phyloP scores from a whole-genome alignment of 2,888 invertebrate genomes.

The Sepioteuthis lessoniana region DNA sequence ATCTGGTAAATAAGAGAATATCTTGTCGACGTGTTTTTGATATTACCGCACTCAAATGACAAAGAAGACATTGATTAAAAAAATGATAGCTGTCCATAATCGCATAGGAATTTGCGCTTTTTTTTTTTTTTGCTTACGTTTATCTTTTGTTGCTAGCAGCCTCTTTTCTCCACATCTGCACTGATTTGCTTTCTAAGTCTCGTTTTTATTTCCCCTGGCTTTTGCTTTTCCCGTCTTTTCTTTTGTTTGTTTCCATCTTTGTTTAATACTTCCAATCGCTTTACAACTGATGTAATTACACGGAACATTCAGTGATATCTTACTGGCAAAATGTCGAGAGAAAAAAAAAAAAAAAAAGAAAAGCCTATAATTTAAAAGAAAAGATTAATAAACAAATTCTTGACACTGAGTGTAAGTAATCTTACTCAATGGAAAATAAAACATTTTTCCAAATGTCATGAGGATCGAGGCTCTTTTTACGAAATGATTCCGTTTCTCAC shows the following conservation, averaged over 20 bases:
- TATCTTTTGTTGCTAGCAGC: background rate
- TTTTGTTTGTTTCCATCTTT: background rate
- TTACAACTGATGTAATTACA: background rate
- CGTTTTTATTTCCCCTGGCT: background rate
- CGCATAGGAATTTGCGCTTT: background rate
- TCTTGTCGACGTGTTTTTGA: background rate
- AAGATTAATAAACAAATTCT: no score
- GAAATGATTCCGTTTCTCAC: no score
- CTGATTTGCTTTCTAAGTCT: background rate
- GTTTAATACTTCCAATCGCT: background rate
- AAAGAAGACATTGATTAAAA: slow-evolving; percentile 16
- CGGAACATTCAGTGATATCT: background rate
- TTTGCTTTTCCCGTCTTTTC: background rate
- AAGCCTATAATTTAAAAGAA: background rate
- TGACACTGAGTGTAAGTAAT: no score
- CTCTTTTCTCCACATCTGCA: background rate
- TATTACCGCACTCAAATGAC: background rate
- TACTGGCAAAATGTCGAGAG: background rate
- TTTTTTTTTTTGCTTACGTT: background rate
- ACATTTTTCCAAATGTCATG: no score
- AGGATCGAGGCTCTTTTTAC: no score
- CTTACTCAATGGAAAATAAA: no score
- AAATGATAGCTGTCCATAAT: background rate
- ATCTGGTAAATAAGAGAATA: background rate
- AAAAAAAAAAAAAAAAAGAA: background rate